Percentiles rank a stretch among this genome's conserved stretches.
Evolutionary conservation across 37 sponge, comb jelly and placozoan genomes (phyloP).

Genomic region (Cliona cf. orientalis): DNA sequence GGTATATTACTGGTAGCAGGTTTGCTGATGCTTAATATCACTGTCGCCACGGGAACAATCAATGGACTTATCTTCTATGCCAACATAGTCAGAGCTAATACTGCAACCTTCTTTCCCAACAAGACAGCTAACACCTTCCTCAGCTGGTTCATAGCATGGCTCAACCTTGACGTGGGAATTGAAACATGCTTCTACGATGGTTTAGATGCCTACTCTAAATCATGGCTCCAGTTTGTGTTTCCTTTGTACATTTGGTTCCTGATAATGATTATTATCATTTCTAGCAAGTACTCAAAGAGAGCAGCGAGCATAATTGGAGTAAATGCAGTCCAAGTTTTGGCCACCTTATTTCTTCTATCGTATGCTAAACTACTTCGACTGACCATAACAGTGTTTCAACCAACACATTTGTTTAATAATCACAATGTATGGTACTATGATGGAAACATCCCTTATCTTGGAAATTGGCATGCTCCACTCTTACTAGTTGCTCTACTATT

Average conservation of each 20-base stretch:
- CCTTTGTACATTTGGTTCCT: no score
- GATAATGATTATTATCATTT: neutral
- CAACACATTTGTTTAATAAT: neutral
- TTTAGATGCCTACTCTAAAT: no score
- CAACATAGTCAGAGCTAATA: neutral
- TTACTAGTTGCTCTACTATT: no score
- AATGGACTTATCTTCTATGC: no score
- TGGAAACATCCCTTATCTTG: no score
- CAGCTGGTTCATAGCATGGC: no score
- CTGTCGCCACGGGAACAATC: neutral
- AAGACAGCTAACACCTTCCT: neutral
- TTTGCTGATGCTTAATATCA: neutral
- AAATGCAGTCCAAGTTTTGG: slow-evolving; percentile 10
- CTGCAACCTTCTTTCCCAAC: neutral
- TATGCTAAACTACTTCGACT: slow-evolving; percentile 10
- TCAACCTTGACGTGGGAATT: no score
- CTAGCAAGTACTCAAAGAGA: neutral
- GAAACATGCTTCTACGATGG: no score
- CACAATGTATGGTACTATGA: no score
- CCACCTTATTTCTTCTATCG: slow-evolving; percentile 3
- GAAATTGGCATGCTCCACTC: no score
- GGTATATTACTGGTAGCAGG: neutral
- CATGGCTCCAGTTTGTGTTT: no score
- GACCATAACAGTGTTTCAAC: neutral
- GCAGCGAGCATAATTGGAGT: neutral